Evolutionary conservation across 2,797 vertebrate genomes (phyloP).

Genomic region (Alfaro cultratus): DNA sequence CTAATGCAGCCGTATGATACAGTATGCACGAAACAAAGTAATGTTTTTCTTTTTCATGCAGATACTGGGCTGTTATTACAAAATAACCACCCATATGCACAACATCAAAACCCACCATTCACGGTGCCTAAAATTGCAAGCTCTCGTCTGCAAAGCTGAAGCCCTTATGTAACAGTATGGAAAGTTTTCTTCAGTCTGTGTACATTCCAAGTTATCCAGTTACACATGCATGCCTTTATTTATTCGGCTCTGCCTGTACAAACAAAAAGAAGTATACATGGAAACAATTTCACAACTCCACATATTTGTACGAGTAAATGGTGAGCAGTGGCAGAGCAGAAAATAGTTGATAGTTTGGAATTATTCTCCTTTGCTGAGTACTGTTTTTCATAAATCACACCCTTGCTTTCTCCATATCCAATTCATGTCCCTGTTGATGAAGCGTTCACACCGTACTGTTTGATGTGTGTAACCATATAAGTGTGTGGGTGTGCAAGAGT

Average conservation of each 20-base stretch:
- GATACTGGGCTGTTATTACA: neutral
- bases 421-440: slow-evolving; percentile 5
- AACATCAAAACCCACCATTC: neutral
- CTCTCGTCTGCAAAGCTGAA: neutral
- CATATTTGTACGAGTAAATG: neutral
- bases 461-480: slow-evolving; percentile 13
- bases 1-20: neutral
- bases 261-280: neutral
- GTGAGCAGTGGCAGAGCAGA: neutral
- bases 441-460: neutral
- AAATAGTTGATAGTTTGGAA: neutral
- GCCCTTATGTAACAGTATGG: neutral
- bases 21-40: neutral
- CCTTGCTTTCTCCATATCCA: neutral
- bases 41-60: neutral
- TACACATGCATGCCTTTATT: neutral
- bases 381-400: slow-evolving; percentile 2
- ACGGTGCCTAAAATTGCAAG: slow-evolving; percentile 1
- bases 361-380: slow-evolving; percentile 8
- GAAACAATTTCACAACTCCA: neutral
- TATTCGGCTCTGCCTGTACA: neutral
- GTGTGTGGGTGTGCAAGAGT: neutral
- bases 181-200: neutral
- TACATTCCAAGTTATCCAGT: neutral
- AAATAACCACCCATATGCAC: neutral